Percentiles rank a stretch among this genome's conserved stretches.
phyloP scores from a whole-genome alignment of 2,888 invertebrate species.

The Drosophila prolongata region DNA sequence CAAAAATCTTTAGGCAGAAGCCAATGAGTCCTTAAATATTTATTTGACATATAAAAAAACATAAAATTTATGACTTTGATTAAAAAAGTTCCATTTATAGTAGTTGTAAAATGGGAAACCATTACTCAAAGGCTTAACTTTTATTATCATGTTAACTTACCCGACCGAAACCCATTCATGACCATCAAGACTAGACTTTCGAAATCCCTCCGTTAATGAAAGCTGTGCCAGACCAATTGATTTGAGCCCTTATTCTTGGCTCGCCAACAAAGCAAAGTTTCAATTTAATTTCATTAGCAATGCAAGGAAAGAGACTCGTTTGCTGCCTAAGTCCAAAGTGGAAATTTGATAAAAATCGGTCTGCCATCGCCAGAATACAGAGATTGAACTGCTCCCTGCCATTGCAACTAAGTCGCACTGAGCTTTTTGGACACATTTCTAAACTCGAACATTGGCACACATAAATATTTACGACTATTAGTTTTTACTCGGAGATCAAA shows the following conservation, averaged over 20 bases:
- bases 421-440: conserved; percentile 62
- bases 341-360: conserved; percentile 54
- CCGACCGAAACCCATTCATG: background rate
- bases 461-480: conserved; percentile 81
- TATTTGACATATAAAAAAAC: too few relatives aligned
- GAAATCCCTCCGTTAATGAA: conserved; percentile 20
- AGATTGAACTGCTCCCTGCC: conserved; percentile 43
- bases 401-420: conserved; percentile 36
- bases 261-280: conserved; percentile 33
- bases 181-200: conserved; percentile 1
- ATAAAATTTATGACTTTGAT: too few relatives aligned
- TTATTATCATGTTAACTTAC: conserved; percentile 6
- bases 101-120: background rate
- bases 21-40: too few relatives aligned
- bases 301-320: conserved; percentile 24
- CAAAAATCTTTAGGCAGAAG: too few relatives aligned
- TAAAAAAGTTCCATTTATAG: too few relatives aligned
- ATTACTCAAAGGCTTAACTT: background rate
- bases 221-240: conserved; percentile 10
- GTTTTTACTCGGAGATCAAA: conserved; percentile 58
- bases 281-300: conserved; percentile 50
- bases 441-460: conserved; percentile 61
- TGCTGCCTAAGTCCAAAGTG: conserved; percentile 59
- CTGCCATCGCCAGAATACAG: conserved; percentile 11
- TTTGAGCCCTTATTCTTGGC: conserved; percentile 43